Conservation (phyloP, 2,888 invertebrate genomes). For the Bellardia bayeri region DNA sequence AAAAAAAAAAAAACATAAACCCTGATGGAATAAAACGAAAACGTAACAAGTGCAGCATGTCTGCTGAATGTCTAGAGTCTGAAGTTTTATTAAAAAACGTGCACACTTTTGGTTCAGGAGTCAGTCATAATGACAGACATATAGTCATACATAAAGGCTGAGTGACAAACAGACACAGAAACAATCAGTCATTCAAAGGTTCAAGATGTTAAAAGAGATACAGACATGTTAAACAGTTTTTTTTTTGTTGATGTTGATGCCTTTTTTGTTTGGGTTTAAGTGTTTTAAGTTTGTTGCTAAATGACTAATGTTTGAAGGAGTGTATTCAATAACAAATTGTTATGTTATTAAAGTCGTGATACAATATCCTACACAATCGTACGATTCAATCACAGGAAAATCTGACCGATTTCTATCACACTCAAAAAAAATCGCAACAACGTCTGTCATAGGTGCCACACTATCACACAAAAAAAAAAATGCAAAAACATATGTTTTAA, state of each 20-base stretch:
- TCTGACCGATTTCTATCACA: no score
- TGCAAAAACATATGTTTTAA: no score
- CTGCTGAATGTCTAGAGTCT: slow-evolving; percentile 81
- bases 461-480: no score
- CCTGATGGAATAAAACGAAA: slow-evolving; percentile 52
- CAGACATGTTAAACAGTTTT: slow-evolving; percentile 75
- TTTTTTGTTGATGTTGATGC: slow-evolving; percentile 63
- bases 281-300: slow-evolving; percentile 77
- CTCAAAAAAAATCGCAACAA: no score
- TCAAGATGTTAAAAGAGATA: slow-evolving; percentile 60
- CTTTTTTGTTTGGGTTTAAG: slow-evolving; percentile 53
- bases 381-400: no score
- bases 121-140: slow-evolving; percentile 37
- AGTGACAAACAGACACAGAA: slow-evolving; percentile 63
- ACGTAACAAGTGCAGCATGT: slow-evolving; percentile 81
- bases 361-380: no score
- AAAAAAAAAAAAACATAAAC: slow-evolving; percentile 40
- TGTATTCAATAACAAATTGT: slow-evolving; percentile 13
- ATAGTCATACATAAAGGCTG: neutral
- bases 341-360: no score
- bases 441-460: no score
- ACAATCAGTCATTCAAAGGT: slow-evolving; percentile 62
- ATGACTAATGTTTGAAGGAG: slow-evolving; percentile 73
- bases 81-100: slow-evolving; percentile 58
- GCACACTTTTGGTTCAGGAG: slow-evolving; percentile 49